phyloP scores from a whole-genome alignment of 2,113 vertebrate genomes.

The Corythaeola cristata region DNA sequence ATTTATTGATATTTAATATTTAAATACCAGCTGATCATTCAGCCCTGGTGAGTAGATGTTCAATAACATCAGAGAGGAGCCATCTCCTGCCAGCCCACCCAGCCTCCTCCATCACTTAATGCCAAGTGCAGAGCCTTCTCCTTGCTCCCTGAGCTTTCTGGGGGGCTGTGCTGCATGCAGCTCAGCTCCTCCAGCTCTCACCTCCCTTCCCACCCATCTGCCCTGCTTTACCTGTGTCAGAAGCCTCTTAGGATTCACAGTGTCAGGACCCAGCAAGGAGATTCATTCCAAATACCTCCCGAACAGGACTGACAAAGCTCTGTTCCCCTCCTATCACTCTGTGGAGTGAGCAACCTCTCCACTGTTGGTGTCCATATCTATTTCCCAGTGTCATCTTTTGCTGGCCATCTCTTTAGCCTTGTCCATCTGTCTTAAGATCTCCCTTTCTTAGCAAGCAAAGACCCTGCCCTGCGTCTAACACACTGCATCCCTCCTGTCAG shows the following conservation, averaged over 20 bases:
- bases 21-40: slow-evolving; percentile 18
- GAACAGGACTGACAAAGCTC: neutral
- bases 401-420: neutral
- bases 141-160: rapidly evolving
- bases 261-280: neutral
- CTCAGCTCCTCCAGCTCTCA: neutral
- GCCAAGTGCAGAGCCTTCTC: neutral
- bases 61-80: neutral
- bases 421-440: neutral
- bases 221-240: neutral
- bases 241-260: neutral
- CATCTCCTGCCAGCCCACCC: neutral
- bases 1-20: slow-evolving; percentile 58
- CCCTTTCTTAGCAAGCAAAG: neutral
- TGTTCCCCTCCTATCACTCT: neutral
- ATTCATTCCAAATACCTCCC: neutral
- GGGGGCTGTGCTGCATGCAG: neutral
- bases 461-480: neutral
- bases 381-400: neutral
- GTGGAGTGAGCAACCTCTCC: neutral
- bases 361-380: neutral
- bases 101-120: neutral
- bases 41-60: neutral
- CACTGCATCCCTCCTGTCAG: neutral
- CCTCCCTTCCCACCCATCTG: neutral